Evolutionary conservation across 2,113 vertebrate species (phyloP), one percentile per base, ranked within the genome.

Genomic region (Formicarius rufipectus): DNA sequence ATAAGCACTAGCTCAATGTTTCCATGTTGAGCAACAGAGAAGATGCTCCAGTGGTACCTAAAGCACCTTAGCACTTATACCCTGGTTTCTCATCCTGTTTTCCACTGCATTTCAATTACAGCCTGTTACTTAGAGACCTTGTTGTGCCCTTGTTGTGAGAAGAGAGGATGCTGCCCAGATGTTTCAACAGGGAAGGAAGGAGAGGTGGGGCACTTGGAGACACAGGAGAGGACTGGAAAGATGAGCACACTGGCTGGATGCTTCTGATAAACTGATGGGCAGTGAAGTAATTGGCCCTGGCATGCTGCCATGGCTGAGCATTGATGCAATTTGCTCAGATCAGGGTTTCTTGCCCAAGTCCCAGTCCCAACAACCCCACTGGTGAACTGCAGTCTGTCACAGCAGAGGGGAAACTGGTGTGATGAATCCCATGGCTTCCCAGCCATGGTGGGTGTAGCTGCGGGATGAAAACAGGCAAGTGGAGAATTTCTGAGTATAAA

Each of bases 261-360:
- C 53, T 93, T 58, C 62, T 84, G 95, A 88, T 90, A 90, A 94
- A 89, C 42, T 59, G 63, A 76, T 50, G 50, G 68, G 50, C 80
- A 85, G 64, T 52, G 39, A 76, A 39, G 47, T 84, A 87, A 89
- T 88, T 81, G 82, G 39, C 33, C 23, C 28, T 75, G 83, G 42
- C 66, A 67, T 6, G 0, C 30, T 59, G 68, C 81, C 64, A 28
- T 79, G 4, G 0, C 75, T 19, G 58, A 49, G 19, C 13, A 59
- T 50, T 71, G 77, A 33, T 89, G 49, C 47, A 35, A 27, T 64
- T 72, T 67, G 33, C 71, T 79, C 87, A 60, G 59, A 66, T 74
- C 15, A 19, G 44, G 40, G 40, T 28, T 64, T 93, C 71, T 90
- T 86, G 12, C 56, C 35, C 25, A 33, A 28, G 58, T 47, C 30